Conservation (phyloP, 2,113 vertebrate species). For the Nesospiza acunhae region DNA sequence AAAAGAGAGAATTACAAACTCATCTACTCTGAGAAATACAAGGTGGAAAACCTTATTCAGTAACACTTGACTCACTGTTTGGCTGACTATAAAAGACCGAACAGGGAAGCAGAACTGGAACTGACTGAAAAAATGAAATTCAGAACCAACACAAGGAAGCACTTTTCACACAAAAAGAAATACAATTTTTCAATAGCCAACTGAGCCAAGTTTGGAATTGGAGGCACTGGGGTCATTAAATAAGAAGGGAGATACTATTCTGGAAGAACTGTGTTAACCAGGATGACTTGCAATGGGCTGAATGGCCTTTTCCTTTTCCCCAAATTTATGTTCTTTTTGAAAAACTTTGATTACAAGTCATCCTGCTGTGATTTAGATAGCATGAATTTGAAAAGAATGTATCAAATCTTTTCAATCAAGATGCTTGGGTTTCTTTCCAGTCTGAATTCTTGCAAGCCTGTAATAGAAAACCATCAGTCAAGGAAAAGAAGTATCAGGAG, state of each 20-base stretch:
- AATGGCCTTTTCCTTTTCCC: conserved; percentile 48
- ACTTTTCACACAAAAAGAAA: conserved; percentile 40
- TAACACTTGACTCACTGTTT: conserved; percentile 51
- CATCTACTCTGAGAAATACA: conserved; percentile 23
- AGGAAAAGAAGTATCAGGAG: conserved; percentile 22
- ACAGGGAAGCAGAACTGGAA: conserved; percentile 33
- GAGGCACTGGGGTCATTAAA: conserved; percentile 31
- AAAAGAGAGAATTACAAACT: conserved; percentile 40
- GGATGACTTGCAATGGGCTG: conserved; percentile 6
- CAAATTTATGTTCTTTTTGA: conserved; percentile 60
- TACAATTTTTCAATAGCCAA: conserved; percentile 57
- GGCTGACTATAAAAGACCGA: conserved; percentile 25
- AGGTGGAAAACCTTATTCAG: conserved; percentile 42
- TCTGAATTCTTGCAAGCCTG: conserved; percentile 21
- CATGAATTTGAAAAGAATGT: conserved; percentile 42
- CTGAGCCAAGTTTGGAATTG: conserved; percentile 53
- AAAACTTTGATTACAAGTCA: conserved; percentile 58
- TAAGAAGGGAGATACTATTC: conserved; percentile 27
- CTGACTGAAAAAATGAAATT: conserved; percentile 54
- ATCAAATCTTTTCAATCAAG: conserved; percentile 55
- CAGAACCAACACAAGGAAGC: conserved; percentile 46
- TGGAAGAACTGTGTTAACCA: conserved; percentile 34
- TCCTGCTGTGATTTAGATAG: conserved; percentile 48
- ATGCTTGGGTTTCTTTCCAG: conserved; percentile 31
- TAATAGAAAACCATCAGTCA: conserved; percentile 49